Evolutionary conservation across 2,888 invertebrate species (phyloP).

Genomic region (Himalopsyche kuldschensis): DNA sequence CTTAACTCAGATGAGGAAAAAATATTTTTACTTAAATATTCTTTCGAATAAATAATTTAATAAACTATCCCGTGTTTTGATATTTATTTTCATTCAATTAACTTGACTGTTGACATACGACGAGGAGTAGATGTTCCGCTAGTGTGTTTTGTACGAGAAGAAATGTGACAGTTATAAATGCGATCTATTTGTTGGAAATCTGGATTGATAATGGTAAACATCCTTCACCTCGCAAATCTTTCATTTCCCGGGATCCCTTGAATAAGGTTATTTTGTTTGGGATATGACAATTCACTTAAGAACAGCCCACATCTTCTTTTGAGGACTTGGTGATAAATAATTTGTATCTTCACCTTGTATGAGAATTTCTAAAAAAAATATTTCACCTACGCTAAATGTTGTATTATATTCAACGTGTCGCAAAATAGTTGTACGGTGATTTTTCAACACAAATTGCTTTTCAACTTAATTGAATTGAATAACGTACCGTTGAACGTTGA

Average conservation of each 20-base stretch:
- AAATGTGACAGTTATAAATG: constrained; percentile 18
- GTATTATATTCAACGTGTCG: too few relatives aligned
- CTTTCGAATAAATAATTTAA: too few relatives aligned
- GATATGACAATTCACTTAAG: neutral
- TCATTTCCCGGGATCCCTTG: neutral
- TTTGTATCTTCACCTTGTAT: too few relatives aligned
- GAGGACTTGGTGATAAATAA: neutral
- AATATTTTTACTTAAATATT: too few relatives aligned
- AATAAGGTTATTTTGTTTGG: neutral
- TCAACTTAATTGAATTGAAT: too few relatives aligned
- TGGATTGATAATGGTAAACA: constrained; percentile 3
- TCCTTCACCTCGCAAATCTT: neutral
- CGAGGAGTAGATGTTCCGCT: neutral
- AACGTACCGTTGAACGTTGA: too few relatives aligned
- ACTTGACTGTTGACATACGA: neutral
- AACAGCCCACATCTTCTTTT: neutral
- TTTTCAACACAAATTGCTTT: too few relatives aligned
- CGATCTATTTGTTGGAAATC: constrained; percentile 14
- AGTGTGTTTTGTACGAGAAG: neutral
- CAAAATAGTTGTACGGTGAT: too few relatives aligned
- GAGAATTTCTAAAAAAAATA: too few relatives aligned
- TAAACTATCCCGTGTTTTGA: too few relatives aligned
- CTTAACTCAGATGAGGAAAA: too few relatives aligned
- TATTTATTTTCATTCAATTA: neutral
- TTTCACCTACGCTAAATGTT: too few relatives aligned